phyloP scores from a whole-genome alignment of 1,140 invertebrate genomes.

The Maconellicoccus hirsutus region DNA sequence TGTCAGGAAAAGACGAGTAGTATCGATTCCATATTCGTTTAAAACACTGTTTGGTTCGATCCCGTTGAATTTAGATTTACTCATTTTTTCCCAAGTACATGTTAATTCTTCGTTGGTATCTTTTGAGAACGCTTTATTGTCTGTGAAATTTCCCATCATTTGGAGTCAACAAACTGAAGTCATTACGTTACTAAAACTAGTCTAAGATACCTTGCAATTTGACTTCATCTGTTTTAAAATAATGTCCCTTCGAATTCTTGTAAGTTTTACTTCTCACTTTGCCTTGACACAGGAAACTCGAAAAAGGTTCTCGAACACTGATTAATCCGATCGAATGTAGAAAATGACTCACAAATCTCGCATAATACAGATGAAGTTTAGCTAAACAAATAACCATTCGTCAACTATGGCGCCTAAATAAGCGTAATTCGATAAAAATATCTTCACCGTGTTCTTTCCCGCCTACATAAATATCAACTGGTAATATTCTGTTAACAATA shows the following conservation, averaged over 20 bases:
- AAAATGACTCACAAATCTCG: conserved; percentile 90
- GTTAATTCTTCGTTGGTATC: conserved; percentile 50
- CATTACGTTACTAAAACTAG: too few relatives aligned
- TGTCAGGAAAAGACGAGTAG: conserved; percentile 73
- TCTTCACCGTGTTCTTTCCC: conserved; percentile 86
- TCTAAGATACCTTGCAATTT: not conserved
- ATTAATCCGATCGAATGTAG: conserved; percentile 64
- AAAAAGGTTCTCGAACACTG: conserved; percentile 75
- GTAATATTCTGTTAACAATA: conserved; percentile 51
- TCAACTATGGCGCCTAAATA: too few relatives aligned
- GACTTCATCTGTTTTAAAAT: conserved; percentile 61
- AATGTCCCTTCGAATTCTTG: conserved; percentile 56
- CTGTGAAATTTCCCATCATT: too few relatives aligned
- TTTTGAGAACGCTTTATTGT: conserved; percentile 34
- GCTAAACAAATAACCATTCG: conserved; percentile 47
- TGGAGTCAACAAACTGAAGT: too few relatives aligned
- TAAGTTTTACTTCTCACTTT: conserved; percentile 90
- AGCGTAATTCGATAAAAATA: too few relatives aligned
- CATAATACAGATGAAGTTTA: conserved; percentile 90
- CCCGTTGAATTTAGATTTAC: conserved; percentile 95
- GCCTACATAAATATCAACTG: conserved; percentile 92
- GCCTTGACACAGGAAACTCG: conserved; percentile 79
- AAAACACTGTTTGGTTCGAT: conserved; percentile 81
- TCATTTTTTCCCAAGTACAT: conserved; percentile 94
- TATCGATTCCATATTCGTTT: conserved; percentile 69